Conservation (phyloP, 2,113 vertebrate genomes). For the Platichthys stellatus region DNA sequence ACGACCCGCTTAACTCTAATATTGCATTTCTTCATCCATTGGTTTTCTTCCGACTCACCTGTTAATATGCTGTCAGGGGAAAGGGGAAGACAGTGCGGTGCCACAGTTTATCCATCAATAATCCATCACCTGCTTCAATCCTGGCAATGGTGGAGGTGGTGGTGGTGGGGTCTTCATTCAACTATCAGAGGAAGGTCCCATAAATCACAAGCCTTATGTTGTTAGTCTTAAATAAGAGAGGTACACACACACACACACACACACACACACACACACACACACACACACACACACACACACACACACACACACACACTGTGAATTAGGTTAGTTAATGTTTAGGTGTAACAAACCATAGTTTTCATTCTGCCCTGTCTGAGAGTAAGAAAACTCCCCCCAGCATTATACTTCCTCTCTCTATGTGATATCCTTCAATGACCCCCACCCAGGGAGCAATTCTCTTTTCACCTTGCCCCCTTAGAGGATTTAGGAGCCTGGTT, state of each 20-base stretch:
- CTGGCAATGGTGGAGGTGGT: neutral
- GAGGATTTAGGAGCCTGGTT: neutral
- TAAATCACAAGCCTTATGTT: constrained; percentile 28
- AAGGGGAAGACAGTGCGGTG: neutral
- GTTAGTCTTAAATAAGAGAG: constrained; percentile 25
- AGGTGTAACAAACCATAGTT: no score
- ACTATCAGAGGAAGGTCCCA: neutral
- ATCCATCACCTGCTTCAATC: constrained; percentile 10
- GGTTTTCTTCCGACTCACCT: constrained; percentile 13
- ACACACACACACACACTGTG: no score
- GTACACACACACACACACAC: no score
- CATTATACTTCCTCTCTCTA: no score
- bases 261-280: no score
- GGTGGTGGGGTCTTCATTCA: constrained; percentile 5
- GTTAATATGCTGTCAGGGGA: constrained; percentile 2
- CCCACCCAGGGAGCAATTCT: neutral
- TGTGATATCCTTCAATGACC: neutral
- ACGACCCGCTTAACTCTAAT: constrained; percentile 19
- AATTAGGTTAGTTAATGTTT: no score
- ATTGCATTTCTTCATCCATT: neutral
- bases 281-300: no score
- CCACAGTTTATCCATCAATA: neutral
- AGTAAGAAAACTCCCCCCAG: no score
- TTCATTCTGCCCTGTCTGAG: no score
- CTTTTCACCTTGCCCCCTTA: constrained; percentile 10